These are phyloP conservation scores for Napeogenes inachia DNA, from an alignment of 2,888 invertebrate species.

Conservation along the genomic window DNA sequence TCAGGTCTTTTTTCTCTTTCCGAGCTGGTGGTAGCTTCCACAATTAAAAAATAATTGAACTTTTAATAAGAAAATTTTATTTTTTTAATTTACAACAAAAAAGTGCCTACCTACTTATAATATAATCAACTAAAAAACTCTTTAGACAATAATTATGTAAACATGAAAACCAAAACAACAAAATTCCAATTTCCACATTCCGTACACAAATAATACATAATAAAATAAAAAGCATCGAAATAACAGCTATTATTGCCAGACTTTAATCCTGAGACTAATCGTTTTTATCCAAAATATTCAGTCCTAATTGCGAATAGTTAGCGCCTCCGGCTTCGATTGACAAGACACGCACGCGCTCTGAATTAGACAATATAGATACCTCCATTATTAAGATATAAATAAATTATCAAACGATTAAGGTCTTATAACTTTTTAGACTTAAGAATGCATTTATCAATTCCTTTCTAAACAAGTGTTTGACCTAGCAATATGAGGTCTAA, in stretches of 20 bases:
- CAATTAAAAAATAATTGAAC: too few species aligned
- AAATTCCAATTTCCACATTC: conserved; percentile 23
- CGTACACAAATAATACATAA: conserved; percentile 14
- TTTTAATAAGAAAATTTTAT: too few species aligned
- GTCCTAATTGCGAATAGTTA: conserved; percentile 49
- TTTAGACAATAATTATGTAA: conserved; percentile 23
- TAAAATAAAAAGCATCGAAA: conserved; percentile 34
- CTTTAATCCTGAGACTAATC: conserved; percentile 42
- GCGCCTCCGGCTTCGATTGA: conserved; percentile 55
- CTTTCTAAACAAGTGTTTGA: too few species aligned
- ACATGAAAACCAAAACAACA: conserved; percentile 17
- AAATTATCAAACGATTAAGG: neutral
- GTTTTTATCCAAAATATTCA: conserved; percentile 49
- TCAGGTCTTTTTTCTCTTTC: too few species aligned
- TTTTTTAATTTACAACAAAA: too few species aligned
- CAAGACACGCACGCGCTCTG: conserved; percentile 54
- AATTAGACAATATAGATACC: conserved; percentile 43
- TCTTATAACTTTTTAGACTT: too few species aligned
- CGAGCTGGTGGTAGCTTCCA: too few species aligned
- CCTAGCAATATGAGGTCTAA: too few species aligned
- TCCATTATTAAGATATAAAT: conserved; percentile 20
- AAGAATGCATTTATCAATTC: too few species aligned
- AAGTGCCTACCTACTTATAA: too few species aligned
- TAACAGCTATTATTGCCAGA: conserved; percentile 40
- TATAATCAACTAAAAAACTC: neutral